Evolutionary conservation across 1,140 invertebrate species (phyloP), one percentile per base, ranked within the genome.

Genomic region (Drosophila dunni): DNA sequence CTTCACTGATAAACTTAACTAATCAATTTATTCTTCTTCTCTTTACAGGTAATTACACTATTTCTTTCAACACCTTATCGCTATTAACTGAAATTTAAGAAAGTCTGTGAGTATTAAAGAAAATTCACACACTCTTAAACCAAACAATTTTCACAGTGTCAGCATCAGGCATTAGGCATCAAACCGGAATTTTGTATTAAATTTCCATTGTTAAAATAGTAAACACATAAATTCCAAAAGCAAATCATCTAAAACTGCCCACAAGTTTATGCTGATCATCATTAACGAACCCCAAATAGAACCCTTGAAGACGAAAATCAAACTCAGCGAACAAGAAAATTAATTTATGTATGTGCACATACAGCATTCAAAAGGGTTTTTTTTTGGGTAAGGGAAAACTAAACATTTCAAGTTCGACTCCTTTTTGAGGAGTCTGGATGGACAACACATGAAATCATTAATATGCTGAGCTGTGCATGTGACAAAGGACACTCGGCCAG

Each of bases 381-480:
- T 79, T 34, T 40, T 36, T 24, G 66, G 64, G 48, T 2, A 68
- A 46, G 69, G 75, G 78, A 85, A 84, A 84, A 82, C 83, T 85
- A 85, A 88, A 79, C 76, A 68, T 7, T 45, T 24, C 17, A 20
- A 58, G 57, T 70, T 73, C 61, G 57, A 46, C 33, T 62, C 34
- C 46, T 46, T 33, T 40, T 61, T 42, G 40, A 42, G 40, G 57
- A 63, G 58, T 53, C 36, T 42, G 57, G 29, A 64, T 54, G 61
- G 44, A 48, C 56, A 60, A 56, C 44, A 53, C 48, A 53, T 38
- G 51, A 57, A 83, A 70, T 89, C 84, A 89, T 89, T 89, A 89
- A 89, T 89, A 84, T 89, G 84, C 84, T 84, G 80, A 83, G 83
- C 74, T 80, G 64, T 89, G 84, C 78, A 84, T 89, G 73, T 88